phyloP scores from a whole-genome alignment of 37 sponge, comb jelly and placozoan species.

The Beroe forskalii region DNA sequence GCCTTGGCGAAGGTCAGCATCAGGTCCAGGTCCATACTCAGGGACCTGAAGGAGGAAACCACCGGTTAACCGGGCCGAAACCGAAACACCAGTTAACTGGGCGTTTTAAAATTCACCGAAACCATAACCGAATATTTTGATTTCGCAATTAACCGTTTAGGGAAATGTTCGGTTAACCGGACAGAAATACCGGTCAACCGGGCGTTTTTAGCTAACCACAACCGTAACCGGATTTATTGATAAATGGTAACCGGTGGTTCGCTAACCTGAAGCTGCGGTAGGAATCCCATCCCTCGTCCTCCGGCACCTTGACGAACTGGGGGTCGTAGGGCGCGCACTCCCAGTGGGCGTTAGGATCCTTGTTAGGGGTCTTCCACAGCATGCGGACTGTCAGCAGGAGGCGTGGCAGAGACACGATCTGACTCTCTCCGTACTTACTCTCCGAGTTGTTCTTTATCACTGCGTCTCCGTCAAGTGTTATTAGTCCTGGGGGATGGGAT shows the following conservation, averaged over 20 bases:
- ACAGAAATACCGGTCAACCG: too few species aligned
- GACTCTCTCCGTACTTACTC: constrained; percentile 39
- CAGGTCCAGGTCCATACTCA: not conserved
- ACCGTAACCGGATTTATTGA: too few species aligned
- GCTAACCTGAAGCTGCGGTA: constrained; percentile 2
- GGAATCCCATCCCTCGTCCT: constrained; percentile 8
- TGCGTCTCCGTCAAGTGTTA: constrained; percentile 59
- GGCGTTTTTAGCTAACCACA: too few species aligned
- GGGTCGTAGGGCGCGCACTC: constrained; percentile 39
- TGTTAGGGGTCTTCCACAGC: constrained; percentile 33
- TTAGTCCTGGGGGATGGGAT: not conserved
- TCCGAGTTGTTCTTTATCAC: constrained; percentile 63
- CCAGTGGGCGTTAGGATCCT: constrained; percentile 36
- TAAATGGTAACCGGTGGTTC: too few species aligned
- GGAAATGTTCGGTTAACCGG: too few species aligned
- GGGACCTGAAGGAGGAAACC: too few species aligned
- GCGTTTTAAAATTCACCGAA: too few species aligned
- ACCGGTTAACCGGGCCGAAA: too few species aligned
- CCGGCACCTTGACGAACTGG: not conserved
- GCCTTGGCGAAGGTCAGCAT: not conserved
- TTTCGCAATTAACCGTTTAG: too few species aligned
- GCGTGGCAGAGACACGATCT: constrained; percentile 42
- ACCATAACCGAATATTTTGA: too few species aligned
- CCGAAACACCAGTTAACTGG: too few species aligned
- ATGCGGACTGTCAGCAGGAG: not conserved